Evolutionary conservation across 2,888 invertebrate genomes (phyloP).

Genomic region (Drosophila pegasa): DNA sequence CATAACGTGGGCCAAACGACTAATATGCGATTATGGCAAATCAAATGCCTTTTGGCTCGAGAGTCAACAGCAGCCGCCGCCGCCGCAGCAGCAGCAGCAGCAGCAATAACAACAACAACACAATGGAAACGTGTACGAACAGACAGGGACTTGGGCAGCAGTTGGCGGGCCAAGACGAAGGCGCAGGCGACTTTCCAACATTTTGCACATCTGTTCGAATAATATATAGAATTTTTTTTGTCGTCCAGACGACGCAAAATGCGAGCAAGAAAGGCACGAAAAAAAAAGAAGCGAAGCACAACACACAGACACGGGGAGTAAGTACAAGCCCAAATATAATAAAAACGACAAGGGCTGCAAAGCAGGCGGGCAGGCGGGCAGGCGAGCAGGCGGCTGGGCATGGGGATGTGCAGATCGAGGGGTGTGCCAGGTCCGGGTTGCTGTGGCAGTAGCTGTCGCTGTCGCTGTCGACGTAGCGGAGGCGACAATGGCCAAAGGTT

Average conservation of each 20-base stretch:
- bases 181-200: conserved; percentile 62
- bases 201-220: conserved; percentile 77
- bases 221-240: conserved; percentile 56
- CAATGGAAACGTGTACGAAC: conserved; percentile 49
- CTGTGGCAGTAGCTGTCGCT: conserved; percentile 32
- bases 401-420: conserved; percentile 35
- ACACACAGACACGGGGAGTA: conserved; percentile 30
- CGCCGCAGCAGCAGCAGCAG: conserved; percentile 12
- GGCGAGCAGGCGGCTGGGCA: conserved; percentile 10
- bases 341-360: conserved; percentile 50
- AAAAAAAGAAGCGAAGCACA: conserved; percentile 19
- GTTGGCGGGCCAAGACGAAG: conserved; percentile 43
- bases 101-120: conserved; percentile 30
- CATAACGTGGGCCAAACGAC: conserved; percentile 72
- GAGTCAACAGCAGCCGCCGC: conserved; percentile 59
- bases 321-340: conserved; percentile 75
- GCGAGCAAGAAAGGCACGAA: conserved; percentile 26
- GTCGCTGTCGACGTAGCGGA: conserved; percentile 32
- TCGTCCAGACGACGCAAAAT: conserved; percentile 61
- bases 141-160: conserved; percentile 26
- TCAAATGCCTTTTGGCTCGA: conserved; percentile 69
- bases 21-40: conserved; percentile 80
- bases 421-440: conserved; percentile 45
- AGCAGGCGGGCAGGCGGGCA: background rate
- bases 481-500: conserved; percentile 77